A percentile compares a stretch with the other conserved stretches of the same genome.
phyloP scores from a whole-genome alignment of 1,140 invertebrate species.

The Drosophila sp. region DNA sequence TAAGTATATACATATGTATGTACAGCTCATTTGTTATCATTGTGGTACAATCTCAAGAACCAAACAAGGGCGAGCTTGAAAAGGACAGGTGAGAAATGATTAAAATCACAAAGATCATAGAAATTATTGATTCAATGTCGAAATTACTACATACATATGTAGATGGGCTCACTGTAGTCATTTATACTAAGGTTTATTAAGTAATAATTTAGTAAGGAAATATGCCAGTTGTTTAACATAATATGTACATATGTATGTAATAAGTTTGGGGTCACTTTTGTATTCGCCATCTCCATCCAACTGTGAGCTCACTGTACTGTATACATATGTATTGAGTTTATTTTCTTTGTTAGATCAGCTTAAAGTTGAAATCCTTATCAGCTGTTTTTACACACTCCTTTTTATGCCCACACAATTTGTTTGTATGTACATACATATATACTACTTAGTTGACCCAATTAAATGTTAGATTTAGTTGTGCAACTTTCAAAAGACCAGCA shows the following conservation, averaged over 20 bases:
- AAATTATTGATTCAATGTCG: no score
- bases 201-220: no score
- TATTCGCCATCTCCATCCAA: not conserved
- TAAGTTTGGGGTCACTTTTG: no score
- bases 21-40: not conserved
- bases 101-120: no score
- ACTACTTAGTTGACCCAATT: slow-evolving; percentile 3
- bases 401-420: not conserved
- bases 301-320: not conserved
- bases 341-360: not conserved
- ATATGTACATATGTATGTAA: no score
- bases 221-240: no score
- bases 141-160: no score
- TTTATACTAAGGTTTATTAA: no score
- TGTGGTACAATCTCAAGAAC: no score
- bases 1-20: slow-evolving; percentile 9
- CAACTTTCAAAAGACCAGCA: not conserved
- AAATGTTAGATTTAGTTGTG: slow-evolving; percentile 6
- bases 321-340: not conserved
- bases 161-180: no score
- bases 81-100: no score
- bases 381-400: not conserved
- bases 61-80: no score
- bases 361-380: slow-evolving; percentile 3
- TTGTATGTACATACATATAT: not conserved